These are phyloP conservation scores for Caenorhabditis remanei DNA, from an alignment of 1,140 invertebrate genomes.

Conservation along the genomic window DNA sequence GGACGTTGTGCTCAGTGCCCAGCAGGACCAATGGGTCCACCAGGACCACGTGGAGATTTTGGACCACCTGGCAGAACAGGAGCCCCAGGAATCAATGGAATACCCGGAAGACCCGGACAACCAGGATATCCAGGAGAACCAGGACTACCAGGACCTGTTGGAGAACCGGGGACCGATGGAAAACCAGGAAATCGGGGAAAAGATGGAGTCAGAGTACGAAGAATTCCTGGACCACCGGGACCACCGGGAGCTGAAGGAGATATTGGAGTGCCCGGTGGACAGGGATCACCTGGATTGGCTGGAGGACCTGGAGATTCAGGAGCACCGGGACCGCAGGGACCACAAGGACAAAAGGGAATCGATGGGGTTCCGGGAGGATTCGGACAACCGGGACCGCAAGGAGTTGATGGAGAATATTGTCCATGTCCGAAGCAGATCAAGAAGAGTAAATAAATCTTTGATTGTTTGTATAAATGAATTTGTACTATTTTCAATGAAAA, in stretches of 20 bases:
- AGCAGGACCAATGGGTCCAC: conserved; percentile 37
- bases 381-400: conserved; percentile 15
- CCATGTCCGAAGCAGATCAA: conserved; percentile 30
- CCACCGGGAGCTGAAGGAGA: conserved; percentile 28
- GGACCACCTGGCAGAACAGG: conserved; percentile 28
- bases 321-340: conserved; percentile 18
- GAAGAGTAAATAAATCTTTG: neutral
- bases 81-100: conserved; percentile 42
- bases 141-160: conserved; percentile 40
- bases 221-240: conserved; percentile 27
- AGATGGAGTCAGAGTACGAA: conserved; percentile 5
- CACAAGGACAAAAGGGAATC: conserved; percentile 7
- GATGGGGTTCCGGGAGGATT: conserved; percentile 24
- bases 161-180: conserved; percentile 27
- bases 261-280: neutral
- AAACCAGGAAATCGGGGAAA: conserved; percentile 37
- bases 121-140: conserved; percentile 49
- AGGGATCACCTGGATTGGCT: conserved; percentile 3
- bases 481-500: too few species aligned
- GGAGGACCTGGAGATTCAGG: conserved; percentile 26
- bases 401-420: conserved; percentile 46
- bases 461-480: neutral
- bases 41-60: conserved; percentile 28
- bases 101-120: conserved; percentile 16
- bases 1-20: conserved; percentile 37